Evolutionary conservation across 2,888 invertebrate species (phyloP), one percentile per base, ranked within the genome.

Genomic region (Chrysolina haemoptera): DNA sequence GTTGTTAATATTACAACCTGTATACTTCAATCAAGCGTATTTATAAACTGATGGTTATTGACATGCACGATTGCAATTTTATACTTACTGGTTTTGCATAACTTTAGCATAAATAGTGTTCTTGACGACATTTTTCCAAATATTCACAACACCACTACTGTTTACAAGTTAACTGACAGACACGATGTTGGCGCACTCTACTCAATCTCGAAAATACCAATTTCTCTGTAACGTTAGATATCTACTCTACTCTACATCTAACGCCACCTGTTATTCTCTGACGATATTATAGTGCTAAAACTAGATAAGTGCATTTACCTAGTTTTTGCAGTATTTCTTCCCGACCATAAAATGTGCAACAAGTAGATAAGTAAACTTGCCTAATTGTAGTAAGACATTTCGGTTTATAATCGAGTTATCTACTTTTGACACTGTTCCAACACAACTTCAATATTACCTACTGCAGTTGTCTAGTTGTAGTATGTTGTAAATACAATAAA

Each of bases 381-480:
- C 20, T 59, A 59, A 11, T 59, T 59, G 20, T 59, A 27, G 59
- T 14, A 4, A 8, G 11, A 35, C 11, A 12, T n/a, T 22, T 27
- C n/a, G 11, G 11, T 14, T 59, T 5, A 59, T 59, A 12, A 22
- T 59, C 12, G 18, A 22, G 22, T 27, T 59, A 35, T 20, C 59
- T 59, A 59, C 14, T 27, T 59, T 59, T 22, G 59, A 59, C 20
- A 59, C 55, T 53, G 43, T 53, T 53, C 5, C 5, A 53, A 53
- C 14, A 59, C 35, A 14, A 12, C 22, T 18, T 16, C 18, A n/a
- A 9, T 12, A 59, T 14, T 22, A 59, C 20, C 22, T 59, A 16
- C 22, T 59, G 22, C 14, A 59, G n/a, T 20, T 59, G 20, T 22
- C 59, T 59, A 59, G 59, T 59, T 59, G 35, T 59, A 27, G 59